Percentiles rank a stretch among this genome's conserved stretches.
phyloP scores from a whole-genome alignment of 2,113 vertebrate genomes.

The Paradisaea rubra region DNA sequence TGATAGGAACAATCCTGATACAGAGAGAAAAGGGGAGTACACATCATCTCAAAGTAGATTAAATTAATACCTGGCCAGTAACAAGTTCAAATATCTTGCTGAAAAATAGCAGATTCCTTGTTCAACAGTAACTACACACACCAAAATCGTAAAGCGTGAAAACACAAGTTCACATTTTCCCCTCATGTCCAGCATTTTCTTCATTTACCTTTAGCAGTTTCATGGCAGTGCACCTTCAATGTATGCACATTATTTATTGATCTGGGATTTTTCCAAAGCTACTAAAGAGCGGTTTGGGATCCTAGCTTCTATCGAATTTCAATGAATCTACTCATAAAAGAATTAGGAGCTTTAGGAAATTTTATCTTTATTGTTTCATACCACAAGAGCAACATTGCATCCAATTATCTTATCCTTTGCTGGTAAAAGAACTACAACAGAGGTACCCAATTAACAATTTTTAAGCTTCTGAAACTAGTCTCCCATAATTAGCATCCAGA shows the following conservation, averaged over 20 bases:
- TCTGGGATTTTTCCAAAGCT: constrained; percentile 9
- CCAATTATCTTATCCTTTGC: constrained; percentile 9
- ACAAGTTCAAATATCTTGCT: background rate
- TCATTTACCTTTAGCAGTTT: background rate
- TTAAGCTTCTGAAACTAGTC: background rate
- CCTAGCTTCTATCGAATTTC: background rate
- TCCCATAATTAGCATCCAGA: background rate
- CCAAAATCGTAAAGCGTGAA: background rate
- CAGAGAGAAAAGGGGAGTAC: background rate
- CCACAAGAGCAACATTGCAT: background rate
- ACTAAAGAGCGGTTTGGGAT: background rate
- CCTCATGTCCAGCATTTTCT: background rate
- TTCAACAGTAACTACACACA: background rate
- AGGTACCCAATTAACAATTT: constrained; percentile 7
- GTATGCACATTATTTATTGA: background rate
- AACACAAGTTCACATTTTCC: background rate
- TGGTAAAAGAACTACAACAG: background rate
- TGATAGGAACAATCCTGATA: background rate
- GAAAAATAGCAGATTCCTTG: background rate
- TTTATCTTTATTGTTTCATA: constrained; percentile 5
- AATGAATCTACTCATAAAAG: background rate
- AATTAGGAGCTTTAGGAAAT: constrained; percentile 7
- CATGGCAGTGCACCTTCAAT: background rate
- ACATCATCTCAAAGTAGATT: background rate
- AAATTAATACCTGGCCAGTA: background rate